Percentiles rank a stretch among this genome's conserved stretches.
Conservation (phyloP, 2,888 invertebrate genomes). For the Lepeophtheirus nordmannii region DNA sequence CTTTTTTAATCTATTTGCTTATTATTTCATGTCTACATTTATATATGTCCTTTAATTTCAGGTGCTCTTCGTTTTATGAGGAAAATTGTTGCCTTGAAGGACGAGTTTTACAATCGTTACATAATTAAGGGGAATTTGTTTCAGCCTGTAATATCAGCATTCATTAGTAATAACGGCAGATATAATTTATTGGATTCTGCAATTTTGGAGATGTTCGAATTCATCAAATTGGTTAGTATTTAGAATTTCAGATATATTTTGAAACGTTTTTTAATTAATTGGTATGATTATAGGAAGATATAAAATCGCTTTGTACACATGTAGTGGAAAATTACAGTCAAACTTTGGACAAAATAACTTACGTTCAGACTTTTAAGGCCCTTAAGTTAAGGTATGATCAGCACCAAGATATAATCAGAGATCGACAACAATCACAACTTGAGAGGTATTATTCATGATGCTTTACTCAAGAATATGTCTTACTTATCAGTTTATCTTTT, state of each 20-base stretch:
- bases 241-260: background rate
- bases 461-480: too few relatives aligned
- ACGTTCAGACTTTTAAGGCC: conserved; percentile 94
- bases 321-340: conserved; percentile 92
- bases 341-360: conserved; percentile 80
- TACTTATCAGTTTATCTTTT: too few relatives aligned
- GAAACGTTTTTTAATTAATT: background rate
- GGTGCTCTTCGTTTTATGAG: conserved; percentile 91
- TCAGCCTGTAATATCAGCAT: conserved; percentile 87
- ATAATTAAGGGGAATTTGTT: conserved; percentile 87
- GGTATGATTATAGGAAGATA: conserved; percentile 46
- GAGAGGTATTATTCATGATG: conserved; percentile 44
- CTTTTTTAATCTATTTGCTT: background rate
- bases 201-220: conserved; percentile 97
- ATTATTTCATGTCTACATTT: background rate
- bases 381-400: conserved; percentile 77
- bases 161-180: conserved; percentile 86
- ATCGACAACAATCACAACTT: conserved; percentile 57
- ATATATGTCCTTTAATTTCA: conserved; percentile 30
- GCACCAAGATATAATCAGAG: conserved; percentile 75
- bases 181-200: conserved; percentile 98
- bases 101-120: conserved; percentile 83
- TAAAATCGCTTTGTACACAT: conserved; percentile 74
- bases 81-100: conserved; percentile 89
- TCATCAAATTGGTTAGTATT: conserved; percentile 60